Conservation (phyloP, 1,140 invertebrate species). For the Solenopsis invicta region DNA sequence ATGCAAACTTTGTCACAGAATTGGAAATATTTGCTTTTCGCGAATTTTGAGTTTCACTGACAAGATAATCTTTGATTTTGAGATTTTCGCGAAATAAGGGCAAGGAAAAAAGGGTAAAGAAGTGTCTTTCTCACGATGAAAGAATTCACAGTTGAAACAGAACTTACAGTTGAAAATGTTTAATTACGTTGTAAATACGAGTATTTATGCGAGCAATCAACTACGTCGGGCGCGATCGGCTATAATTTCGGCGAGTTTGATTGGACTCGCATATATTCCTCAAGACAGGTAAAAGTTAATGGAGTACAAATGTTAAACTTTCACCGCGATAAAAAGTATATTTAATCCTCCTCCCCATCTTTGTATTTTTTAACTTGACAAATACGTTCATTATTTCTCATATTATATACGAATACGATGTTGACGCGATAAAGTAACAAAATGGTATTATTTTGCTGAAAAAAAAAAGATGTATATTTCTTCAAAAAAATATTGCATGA, state of each 20-base stretch:
- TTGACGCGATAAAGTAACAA: slow-evolving; percentile 4
- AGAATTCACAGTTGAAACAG: neutral
- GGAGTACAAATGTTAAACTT: slow-evolving; percentile 57
- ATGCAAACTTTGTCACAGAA: neutral
- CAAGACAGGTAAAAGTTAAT: slow-evolving; percentile 25
- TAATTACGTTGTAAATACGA: slow-evolving; percentile 47
- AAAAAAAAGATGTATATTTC: neutral
- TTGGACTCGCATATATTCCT: neutral
- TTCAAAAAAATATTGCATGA: neutral
- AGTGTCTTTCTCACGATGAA: neutral
- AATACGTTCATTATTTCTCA: neutral
- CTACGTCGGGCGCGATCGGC: neutral
- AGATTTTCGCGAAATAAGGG: neutral
- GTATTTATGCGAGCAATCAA: slow-evolving; percentile 18
- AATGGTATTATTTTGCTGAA: neutral
- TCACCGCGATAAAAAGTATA: slow-evolving; percentile 9
- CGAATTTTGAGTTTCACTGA: neutral
- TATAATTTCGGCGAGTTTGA: slow-evolving; percentile 3
- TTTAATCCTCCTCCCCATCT: slow-evolving; percentile 7
- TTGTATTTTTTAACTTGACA: neutral
- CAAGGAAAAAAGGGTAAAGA: neutral
- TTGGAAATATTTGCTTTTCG: neutral
- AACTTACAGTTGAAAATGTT: slow-evolving; percentile 28
- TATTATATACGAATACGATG: neutral
- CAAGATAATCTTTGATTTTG: neutral